These are phyloP conservation scores for Penaeus indicus DNA, from an alignment of 1,140 invertebrate species.

Conservation along the genomic window DNA sequence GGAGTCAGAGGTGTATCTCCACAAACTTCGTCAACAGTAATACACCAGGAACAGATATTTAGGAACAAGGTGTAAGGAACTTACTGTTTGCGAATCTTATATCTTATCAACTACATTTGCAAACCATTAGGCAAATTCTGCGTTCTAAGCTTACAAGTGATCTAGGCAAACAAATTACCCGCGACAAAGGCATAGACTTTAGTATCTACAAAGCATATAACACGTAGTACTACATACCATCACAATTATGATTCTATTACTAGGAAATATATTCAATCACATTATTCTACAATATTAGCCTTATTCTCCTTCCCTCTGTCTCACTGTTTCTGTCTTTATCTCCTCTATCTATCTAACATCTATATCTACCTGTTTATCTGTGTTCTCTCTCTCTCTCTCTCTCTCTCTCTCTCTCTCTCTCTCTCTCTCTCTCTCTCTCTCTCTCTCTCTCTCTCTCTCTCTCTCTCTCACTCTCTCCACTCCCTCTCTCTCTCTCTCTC, in stretches of 20 bases:
- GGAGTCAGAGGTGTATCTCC: neutral
- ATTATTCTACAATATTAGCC: neutral
- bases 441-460: neutral
- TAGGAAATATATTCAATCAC: too few species aligned
- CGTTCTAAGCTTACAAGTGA: neutral
- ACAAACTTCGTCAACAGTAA: too few species aligned
- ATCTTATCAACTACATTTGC: too few species aligned
- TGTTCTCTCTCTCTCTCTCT: neutral
- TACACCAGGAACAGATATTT: too few species aligned
- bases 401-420: neutral
- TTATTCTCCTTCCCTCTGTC: constrained; percentile 18
- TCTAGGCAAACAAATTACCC: neutral
- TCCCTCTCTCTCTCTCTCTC: neutral
- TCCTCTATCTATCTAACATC: neutral
- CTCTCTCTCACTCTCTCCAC: neutral
- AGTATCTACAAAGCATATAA: too few species aligned
- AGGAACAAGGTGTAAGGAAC: too few species aligned
- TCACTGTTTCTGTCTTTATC: constrained; percentile 22
- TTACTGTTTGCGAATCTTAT: too few species aligned
- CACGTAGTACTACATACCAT: neutral
- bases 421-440: neutral
- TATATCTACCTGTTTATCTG: neutral
- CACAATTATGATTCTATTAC: neutral
- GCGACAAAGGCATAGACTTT: too few species aligned
- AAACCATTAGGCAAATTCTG: too few species aligned